Conservation (phyloP, 2,888 invertebrate species). For the Sceliomorpha sp. region DNA sequence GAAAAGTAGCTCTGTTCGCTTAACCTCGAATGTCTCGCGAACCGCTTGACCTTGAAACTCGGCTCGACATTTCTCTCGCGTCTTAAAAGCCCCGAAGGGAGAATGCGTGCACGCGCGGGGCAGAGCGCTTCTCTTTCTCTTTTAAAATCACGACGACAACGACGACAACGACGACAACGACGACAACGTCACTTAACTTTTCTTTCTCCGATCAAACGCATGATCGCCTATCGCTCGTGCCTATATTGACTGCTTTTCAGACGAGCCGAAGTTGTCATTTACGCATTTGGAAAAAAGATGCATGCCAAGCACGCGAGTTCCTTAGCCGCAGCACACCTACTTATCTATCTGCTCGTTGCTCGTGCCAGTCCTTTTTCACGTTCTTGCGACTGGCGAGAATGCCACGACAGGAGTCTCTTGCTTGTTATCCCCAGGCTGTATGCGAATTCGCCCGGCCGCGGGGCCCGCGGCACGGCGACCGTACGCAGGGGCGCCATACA, state of each 20-base stretch:
- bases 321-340: constrained; percentile 29
- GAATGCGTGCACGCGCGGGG: constrained; percentile 43
- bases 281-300: constrained; percentile 58
- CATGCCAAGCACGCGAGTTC: constrained; percentile 29
- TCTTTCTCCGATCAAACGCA: too few species aligned
- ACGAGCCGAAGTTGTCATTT: too few species aligned
- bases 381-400: constrained; percentile 23
- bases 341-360: constrained; percentile 40
- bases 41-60: constrained; percentile 72
- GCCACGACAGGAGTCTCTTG: constrained; percentile 16
- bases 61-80: constrained; percentile 66
- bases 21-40: constrained; percentile 63
- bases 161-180: too few species aligned
- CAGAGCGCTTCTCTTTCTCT: constrained; percentile 32
- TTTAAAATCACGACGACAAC: constrained; percentile 19
- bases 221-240: too few species aligned
- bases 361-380: constrained; percentile 20
- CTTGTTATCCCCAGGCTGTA: constrained; percentile 32
- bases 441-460: constrained; percentile 38
- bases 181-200: constrained; percentile 20
- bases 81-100: constrained; percentile 61
- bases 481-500: constrained; percentile 11
- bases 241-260: too few species aligned
- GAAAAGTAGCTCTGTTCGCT: constrained; percentile 55
- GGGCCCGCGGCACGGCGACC: too few species aligned